Evolutionary conservation across 2,888 invertebrate genomes (phyloP).

Genomic region (Acanthosepion pharaonis): DNA sequence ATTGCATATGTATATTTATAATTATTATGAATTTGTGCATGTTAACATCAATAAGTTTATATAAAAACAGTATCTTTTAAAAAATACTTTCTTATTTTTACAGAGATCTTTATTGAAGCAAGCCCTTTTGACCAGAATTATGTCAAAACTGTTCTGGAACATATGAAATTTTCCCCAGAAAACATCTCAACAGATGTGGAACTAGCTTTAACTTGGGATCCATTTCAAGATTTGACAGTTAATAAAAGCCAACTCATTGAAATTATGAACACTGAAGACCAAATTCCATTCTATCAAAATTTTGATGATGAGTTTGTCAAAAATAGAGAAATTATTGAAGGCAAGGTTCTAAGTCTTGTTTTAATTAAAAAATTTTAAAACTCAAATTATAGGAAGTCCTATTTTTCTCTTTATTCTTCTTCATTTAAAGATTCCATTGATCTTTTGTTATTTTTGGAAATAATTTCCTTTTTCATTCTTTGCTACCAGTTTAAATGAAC

Average conservation of each 20-base stretch:
- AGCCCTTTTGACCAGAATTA: background rate
- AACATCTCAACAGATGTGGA: constrained; percentile 36
- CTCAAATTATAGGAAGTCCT: no score
- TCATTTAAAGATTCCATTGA: no score
- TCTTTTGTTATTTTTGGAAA: no score
- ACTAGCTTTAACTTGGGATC: constrained; percentile 39
- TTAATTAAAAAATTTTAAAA: no score
- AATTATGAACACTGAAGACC: background rate
- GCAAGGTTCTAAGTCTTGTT: background rate
- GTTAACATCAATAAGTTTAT: background rate
- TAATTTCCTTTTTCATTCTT: no score
- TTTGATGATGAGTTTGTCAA: background rate
- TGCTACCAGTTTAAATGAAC: no score
- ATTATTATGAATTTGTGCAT: no score
- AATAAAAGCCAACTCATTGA: background rate
- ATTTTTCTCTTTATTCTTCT: no score
- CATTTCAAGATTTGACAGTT: background rate
- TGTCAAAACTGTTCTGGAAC: background rate
- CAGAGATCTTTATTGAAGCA: constrained; percentile 36
- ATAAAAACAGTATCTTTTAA: no score
- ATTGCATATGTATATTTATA: no score
- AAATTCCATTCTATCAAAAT: background rate
- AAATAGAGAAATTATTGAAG: background rate
- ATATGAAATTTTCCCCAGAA: background rate
- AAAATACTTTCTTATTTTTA: background rate